Conservation (phyloP, 2,888 invertebrate genomes). For the Netelia fuscicornis region DNA sequence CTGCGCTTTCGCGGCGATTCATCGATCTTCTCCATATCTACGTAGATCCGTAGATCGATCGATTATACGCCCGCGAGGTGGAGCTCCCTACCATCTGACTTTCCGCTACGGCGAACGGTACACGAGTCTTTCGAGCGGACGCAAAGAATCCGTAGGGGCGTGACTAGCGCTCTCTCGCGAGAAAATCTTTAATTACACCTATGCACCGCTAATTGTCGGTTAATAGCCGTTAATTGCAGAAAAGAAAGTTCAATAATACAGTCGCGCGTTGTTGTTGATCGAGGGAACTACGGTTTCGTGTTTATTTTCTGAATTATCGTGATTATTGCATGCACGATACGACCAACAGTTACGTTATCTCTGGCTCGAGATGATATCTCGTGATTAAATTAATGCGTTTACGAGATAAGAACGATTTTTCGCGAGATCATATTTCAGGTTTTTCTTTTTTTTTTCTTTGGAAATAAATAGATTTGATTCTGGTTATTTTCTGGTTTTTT, state of each 20-base stretch:
- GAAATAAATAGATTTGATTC: too few species aligned
- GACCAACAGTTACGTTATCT: too few species aligned
- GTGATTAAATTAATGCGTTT: too few species aligned
- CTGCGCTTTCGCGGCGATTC: conserved; percentile 43
- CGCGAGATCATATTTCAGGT: too few species aligned
- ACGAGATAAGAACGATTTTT: too few species aligned
- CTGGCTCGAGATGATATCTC: too few species aligned
- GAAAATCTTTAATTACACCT: conserved; percentile 60
- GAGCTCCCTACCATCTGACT: neutral
- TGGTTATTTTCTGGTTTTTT: too few species aligned
- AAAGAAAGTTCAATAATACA: conserved; percentile 5
- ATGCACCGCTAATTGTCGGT: conserved; percentile 20
- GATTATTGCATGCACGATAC: too few species aligned
- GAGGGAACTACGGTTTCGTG: neutral
- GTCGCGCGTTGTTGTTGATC: neutral
- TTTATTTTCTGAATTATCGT: neutral
- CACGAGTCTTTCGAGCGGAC: too few species aligned
- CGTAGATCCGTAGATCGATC: conserved; percentile 53
- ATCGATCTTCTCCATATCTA: conserved; percentile 50
- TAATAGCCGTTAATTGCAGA: conserved; percentile 36
- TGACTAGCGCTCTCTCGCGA: conserved; percentile 38
- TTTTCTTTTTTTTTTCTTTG: too few species aligned
- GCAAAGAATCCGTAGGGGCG: conserved; percentile 35
- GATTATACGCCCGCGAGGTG: conserved; percentile 40
- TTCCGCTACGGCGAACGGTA: neutral